Conservation (phyloP, 1,140 invertebrate genomes). For the Mycetomoellerius zeteki region DNA sequence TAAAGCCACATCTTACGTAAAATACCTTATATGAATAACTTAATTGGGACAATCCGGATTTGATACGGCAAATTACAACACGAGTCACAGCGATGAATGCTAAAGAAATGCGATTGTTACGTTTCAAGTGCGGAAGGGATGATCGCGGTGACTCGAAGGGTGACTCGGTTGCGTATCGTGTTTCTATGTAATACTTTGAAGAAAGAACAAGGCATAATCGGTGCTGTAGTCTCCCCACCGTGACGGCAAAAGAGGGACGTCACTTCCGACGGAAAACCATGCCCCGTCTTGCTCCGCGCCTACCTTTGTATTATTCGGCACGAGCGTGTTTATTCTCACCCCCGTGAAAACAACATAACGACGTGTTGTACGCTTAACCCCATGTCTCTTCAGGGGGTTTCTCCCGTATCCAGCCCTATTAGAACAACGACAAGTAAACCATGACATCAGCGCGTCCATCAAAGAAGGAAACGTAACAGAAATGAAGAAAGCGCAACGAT, state of each 20-base stretch:
- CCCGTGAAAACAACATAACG: constrained; percentile 69
- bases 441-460: constrained; percentile 59
- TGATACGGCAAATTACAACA: constrained; percentile 18
- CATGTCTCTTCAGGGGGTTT: constrained; percentile 21
- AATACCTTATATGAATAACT: neutral
- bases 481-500: constrained; percentile 45
- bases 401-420: constrained; percentile 54
- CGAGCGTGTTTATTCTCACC: constrained; percentile 76
- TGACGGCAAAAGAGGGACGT: constrained; percentile 69
- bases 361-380: constrained; percentile 66
- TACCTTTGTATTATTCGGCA: constrained; percentile 69
- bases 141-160: constrained; percentile 37
- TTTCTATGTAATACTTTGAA: constrained; percentile 12
- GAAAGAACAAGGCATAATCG: constrained; percentile 59
- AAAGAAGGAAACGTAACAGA: neutral
- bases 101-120: neutral
- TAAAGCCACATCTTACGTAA: neutral
- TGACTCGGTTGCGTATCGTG: constrained; percentile 49
- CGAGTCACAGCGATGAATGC: constrained; percentile 20
- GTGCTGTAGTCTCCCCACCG: constrained; percentile 68
- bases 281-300: constrained; percentile 40
- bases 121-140: constrained; percentile 42
- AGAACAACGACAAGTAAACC: constrained; percentile 69
- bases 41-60: constrained; percentile 19
- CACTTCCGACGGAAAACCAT: constrained; percentile 77